Base-by-base conservation (phyloP, 1,140 invertebrate species). In the Globodera ellingtonae region DNA sequence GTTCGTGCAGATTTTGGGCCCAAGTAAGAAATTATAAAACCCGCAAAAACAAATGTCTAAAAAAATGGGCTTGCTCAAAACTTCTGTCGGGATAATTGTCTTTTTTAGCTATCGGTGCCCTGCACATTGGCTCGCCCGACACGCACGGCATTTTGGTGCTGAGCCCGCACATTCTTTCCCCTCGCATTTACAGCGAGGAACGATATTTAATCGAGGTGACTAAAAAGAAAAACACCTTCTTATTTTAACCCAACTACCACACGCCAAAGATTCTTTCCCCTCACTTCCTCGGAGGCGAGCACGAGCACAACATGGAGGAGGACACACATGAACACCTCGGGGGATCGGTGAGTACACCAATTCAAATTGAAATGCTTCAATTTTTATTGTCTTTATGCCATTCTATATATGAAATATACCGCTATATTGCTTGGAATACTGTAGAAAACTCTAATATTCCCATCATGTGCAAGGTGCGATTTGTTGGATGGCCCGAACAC, bases 1-100 rank as follows among this genome's bases (percentile, higher is more conserved):
- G 21, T 59, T 86, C 24, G 84, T 83, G n/a, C 59, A 83, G 47
- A 74, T 84, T 47, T 75, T 84, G 35, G 84, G 83, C 69, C 83
- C 83, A 66, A 15, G 67, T 81, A 62, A 44, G 44, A 81, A 6
- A 65, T 81, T n/a, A 21, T n/a, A 82, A 52, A 9, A 52, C 52
- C 1, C n/a, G 15, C 15, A 5, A 81, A 81, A 35, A 35, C 35
- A 2, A 35, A 81, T 62, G 50, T 65, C 0, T 21, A 75, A 21
- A 15, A 21, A 15, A 46, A 79, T 56, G 2, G 44, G n/a, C 4
- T 10, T 6, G 24, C 7, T 44, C 72, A 76, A 18, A 78, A 78
- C 35, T 76, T 44, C 48, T 15, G 44, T 15, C 0, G n/a, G 18
- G 18, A 6, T 5, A 48, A 80, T 66, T 81, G 5, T 0, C 8